Conservation (phyloP, 2,888 invertebrate genomes). For the Drosophila colorata region DNA sequence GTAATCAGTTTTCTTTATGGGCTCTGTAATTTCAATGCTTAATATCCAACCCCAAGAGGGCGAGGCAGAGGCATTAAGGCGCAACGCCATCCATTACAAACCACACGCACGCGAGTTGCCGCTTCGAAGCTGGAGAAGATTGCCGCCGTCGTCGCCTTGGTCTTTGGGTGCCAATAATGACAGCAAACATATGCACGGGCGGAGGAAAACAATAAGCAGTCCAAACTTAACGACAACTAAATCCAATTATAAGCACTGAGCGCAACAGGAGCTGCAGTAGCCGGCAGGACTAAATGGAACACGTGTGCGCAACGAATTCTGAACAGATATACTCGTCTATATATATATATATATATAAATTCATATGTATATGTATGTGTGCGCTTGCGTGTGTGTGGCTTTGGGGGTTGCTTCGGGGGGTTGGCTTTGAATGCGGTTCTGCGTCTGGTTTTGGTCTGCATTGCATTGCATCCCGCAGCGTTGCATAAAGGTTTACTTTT, state of each 20-base stretch:
- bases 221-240: slow-evolving; percentile 75
- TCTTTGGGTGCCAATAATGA: slow-evolving; percentile 58
- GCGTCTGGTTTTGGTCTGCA: slow-evolving; percentile 39
- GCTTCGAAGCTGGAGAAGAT: slow-evolving; percentile 45
- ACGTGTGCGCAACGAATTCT: slow-evolving; percentile 74
- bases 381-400: background rate
- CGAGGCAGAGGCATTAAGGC: slow-evolving; percentile 16
- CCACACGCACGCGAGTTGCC: slow-evolving; percentile 47
- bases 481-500: slow-evolving; percentile 75
- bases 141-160: slow-evolving; percentile 28
- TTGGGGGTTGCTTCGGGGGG: slow-evolving; percentile 25
- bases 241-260: slow-evolving; percentile 71
- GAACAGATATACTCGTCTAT: slow-evolving; percentile 4
- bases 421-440: slow-evolving; percentile 42
- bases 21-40: slow-evolving; percentile 24
- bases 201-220: slow-evolving; percentile 65
- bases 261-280: slow-evolving; percentile 60
- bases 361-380: slow-evolving; percentile 5
- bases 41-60: slow-evolving; percentile 37
- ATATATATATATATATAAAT: background rate
- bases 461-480: slow-evolving; percentile 66
- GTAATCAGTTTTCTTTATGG: slow-evolving; percentile 56
- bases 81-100: slow-evolving; percentile 31
- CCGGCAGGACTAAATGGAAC: slow-evolving; percentile 34
- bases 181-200: slow-evolving; percentile 67